Conservation (phyloP, 1,140 invertebrate genomes). For the Mizuhopecten yessoensis region DNA sequence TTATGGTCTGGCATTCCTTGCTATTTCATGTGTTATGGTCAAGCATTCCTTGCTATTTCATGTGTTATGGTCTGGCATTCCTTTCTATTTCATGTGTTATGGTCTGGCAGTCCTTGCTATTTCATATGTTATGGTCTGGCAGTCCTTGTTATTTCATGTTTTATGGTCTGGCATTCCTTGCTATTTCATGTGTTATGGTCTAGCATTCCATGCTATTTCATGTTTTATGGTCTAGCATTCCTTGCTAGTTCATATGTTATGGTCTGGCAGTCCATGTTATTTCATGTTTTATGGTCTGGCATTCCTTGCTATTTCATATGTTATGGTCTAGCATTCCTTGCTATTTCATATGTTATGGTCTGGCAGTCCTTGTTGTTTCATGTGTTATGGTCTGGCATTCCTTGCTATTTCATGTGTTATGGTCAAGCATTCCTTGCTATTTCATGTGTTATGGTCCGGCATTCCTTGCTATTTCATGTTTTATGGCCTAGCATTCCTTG, state of each 20-base stretch:
- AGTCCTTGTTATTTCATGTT: background rate
- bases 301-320: background rate
- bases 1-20: no score
- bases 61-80: no score
- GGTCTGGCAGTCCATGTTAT: background rate
- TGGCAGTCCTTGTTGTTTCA: background rate
- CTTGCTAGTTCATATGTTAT: no score
- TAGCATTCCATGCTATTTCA: no score
- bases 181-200: no score
- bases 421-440: background rate
- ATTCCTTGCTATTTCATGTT: background rate
- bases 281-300: background rate
- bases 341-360: background rate
- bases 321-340: background rate
- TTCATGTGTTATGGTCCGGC: background rate
- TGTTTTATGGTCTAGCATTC: background rate
- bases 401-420: no score
- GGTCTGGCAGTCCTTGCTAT: no score
- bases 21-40: no score
- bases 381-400: background rate
- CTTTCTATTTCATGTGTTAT: no score
- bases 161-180: background rate
- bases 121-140: no score
- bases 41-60: no score
- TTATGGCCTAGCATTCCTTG: background rate